Conservation (phyloP, 1,140 invertebrate species). For the Drosophila triauraria region DNA sequence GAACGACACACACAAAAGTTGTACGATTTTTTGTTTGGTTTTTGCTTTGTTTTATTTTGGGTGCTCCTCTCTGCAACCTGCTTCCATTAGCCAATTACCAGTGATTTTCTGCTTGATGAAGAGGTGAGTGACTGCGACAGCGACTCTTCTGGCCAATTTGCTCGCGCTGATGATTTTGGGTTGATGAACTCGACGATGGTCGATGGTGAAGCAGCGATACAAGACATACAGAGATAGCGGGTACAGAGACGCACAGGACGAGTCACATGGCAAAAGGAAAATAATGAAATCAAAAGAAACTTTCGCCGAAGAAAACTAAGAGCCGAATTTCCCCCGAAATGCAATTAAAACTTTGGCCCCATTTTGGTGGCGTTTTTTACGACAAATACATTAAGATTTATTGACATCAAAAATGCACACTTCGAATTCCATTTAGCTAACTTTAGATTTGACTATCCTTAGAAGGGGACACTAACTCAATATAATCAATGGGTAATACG, state of each 20-base stretch:
- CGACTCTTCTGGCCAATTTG: conserved; percentile 65
- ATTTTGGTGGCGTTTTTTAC: conserved; percentile 34
- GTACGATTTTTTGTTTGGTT: conserved; percentile 17
- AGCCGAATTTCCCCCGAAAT: conserved; percentile 4
- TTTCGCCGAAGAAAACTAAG: conserved; percentile 17
- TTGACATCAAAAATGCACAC: conserved; percentile 78
- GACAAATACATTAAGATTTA: conserved; percentile 79
- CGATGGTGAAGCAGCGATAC: conserved; percentile 34
- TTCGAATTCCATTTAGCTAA: conserved; percentile 69
- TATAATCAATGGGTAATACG: not conserved
- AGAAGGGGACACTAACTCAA: conserved; percentile 24
- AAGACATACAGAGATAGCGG: conserved; percentile 43
- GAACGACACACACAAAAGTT: conserved; percentile 47
- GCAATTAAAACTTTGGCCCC: conserved; percentile 31
- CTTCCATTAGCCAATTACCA: conserved; percentile 77
- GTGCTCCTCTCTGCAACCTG: conserved; percentile 37
- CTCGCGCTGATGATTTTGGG: conserved; percentile 53
- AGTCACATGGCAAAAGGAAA: conserved; percentile 39
- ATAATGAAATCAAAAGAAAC: conserved; percentile 46
- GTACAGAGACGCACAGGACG: conserved; percentile 15
- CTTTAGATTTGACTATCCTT: conserved; percentile 43
- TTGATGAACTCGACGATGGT: conserved; percentile 53
- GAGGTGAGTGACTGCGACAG: conserved; percentile 41
- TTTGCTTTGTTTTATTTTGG: conserved; percentile 28
- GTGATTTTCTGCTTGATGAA: conserved; percentile 72